These are phyloP conservation scores for Liodrosophila aerea DNA, from an alignment of 2,888 invertebrate species.

Conservation along the genomic window DNA sequence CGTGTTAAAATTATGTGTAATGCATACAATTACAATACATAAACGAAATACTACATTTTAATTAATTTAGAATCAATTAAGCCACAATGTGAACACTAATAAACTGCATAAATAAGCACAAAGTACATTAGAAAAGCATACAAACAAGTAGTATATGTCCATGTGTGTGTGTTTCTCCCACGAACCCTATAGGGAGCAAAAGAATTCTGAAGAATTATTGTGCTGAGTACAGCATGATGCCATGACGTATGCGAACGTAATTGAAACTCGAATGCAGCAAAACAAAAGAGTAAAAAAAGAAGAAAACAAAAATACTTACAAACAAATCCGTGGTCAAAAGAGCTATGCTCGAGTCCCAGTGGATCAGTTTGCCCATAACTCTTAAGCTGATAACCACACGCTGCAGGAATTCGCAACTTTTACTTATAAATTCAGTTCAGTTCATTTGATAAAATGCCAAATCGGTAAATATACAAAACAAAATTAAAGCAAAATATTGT, in stretches of 20 bases:
- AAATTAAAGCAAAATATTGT: too few species aligned
- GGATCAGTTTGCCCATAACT: constrained; percentile 40
- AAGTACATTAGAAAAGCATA: too few species aligned
- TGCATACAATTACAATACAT: too few species aligned
- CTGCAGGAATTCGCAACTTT: background rate
- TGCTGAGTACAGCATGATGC: constrained; percentile 33
- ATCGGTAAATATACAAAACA: constrained; percentile 25
- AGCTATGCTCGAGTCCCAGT: background rate
- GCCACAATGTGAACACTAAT: too few species aligned
- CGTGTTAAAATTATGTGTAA: too few species aligned
- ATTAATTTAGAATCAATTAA: too few species aligned
- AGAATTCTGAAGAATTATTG: constrained; percentile 13
- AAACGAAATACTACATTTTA: too few species aligned
- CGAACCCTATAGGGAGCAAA: background rate
- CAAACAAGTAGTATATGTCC: too few species aligned
- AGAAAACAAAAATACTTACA: too few species aligned
- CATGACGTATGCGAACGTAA: background rate
- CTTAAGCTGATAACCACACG: constrained; percentile 26
- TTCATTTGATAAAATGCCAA: background rate
- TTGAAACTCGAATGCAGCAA: constrained; percentile 7
- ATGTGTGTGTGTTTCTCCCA: background rate
- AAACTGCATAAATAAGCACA: too few species aligned
- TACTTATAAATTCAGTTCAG: background rate
- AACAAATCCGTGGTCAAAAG: background rate
- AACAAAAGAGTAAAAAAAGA: too few species aligned